phyloP scores from a whole-genome alignment of 1,140 invertebrate genomes.

The Drosophila rhopaloa region DNA sequence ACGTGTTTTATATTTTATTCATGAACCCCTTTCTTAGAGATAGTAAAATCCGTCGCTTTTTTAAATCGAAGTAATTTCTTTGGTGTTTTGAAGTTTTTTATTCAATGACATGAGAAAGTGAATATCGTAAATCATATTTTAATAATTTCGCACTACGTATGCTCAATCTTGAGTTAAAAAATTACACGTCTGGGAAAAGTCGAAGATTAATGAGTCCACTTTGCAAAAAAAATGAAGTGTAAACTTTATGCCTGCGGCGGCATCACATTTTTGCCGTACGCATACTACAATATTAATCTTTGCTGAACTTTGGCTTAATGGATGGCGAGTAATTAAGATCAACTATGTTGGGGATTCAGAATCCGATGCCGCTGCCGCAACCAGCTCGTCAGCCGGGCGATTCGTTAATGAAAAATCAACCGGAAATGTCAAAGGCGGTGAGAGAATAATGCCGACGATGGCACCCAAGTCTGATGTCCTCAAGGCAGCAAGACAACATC shows the following conservation, averaged over 20 bases:
- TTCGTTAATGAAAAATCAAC: slow-evolving; percentile 72
- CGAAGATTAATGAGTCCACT: slow-evolving; percentile 58
- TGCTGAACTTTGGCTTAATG: slow-evolving; percentile 47
- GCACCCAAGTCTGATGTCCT: slow-evolving; percentile 2
- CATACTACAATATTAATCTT: slow-evolving; percentile 52
- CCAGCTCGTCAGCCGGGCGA: slow-evolving; percentile 31
- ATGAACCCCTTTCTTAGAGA: too few species aligned
- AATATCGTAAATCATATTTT: not conserved
- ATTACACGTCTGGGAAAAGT: slow-evolving; percentile 36
- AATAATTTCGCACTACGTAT: slow-evolving; percentile 16
- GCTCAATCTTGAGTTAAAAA: slow-evolving; percentile 26
- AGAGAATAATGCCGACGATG: slow-evolving; percentile 17
- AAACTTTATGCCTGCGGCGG: slow-evolving; percentile 9
- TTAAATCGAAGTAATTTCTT: too few species aligned
- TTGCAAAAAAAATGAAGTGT: slow-evolving; percentile 1
- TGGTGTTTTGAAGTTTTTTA: not conserved
- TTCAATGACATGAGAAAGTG: not conserved
- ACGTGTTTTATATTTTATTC: too few species aligned
- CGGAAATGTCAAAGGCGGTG: slow-evolving; percentile 34
- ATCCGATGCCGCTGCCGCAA: slow-evolving; percentile 13
- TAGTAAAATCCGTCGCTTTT: too few species aligned
- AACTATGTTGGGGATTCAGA: slow-evolving; percentile 34
- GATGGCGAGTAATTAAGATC: slow-evolving; percentile 67
- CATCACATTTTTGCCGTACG: slow-evolving; percentile 20
- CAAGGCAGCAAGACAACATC: slow-evolving; percentile 54